Evolutionary conservation across 2,888 invertebrate genomes (phyloP).

Genomic region (Beris morrisii): DNA sequence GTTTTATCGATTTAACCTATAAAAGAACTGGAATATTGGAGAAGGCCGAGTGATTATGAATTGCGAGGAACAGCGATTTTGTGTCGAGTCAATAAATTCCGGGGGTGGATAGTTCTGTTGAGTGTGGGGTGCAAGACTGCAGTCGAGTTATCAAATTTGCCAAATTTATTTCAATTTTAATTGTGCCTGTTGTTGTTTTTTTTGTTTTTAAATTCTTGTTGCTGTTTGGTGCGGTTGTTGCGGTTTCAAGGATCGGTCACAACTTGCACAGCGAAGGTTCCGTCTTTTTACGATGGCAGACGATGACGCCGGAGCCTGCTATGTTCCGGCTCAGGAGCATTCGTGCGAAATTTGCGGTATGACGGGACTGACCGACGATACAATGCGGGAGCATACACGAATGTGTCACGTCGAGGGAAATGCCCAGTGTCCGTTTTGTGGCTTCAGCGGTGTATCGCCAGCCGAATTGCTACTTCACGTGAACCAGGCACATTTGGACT

Average conservation of each 20-base stretch:
- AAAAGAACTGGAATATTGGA: not conserved
- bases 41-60: no score
- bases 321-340: slow-evolving; percentile 47
- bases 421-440: slow-evolving; percentile 81
- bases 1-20: slow-evolving; percentile 31
- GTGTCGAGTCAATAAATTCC: no score
- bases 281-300: slow-evolving; percentile 36
- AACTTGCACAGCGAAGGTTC: no score
- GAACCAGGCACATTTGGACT: slow-evolving; percentile 81
- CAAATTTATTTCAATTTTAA: no score
- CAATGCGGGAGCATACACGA: slow-evolving; percentile 77
- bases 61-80: no score
- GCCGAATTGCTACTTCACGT: slow-evolving; percentile 78
- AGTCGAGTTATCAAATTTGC: no score
- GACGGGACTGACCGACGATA: slow-evolving; percentile 76
- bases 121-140: no score
- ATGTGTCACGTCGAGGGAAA: slow-evolving; percentile 77
- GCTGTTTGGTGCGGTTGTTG: no score
- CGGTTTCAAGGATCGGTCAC: no score
- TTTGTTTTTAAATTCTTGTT: no score
- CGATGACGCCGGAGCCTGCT: slow-evolving; percentile 41
- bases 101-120: no score
- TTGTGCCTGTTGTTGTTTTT: no score
- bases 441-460: slow-evolving; percentile 70
- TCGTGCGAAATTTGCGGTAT: slow-evolving; percentile 86